Evolutionary conservation across 2,113 vertebrate genomes (phyloP).

Genomic region (Ceratotherium simum): DNA sequence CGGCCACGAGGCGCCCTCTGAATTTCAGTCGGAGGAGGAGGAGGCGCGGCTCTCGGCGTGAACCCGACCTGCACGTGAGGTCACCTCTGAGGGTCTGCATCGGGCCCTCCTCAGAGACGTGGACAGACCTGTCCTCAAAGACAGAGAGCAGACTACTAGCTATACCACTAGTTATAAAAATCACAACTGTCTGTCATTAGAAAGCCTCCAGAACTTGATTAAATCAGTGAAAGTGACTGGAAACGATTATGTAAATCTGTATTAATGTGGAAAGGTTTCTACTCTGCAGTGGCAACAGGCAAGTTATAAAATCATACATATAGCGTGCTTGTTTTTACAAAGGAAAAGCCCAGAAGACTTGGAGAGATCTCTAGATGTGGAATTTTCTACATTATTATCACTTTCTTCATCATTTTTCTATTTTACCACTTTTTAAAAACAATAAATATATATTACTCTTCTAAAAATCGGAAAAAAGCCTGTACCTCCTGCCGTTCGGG

Average conservation of each 20-base stretch:
- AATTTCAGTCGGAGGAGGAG: background rate
- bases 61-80: accelerated
- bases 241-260: background rate
- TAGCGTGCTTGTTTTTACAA: too few relatives aligned
- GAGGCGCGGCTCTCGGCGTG: accelerated
- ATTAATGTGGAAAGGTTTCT: background rate
- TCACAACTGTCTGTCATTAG: background rate
- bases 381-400: background rate
- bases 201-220: background rate
- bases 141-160: accelerated
- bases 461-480: background rate
- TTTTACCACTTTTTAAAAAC: background rate
- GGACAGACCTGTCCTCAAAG: background rate
- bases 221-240: background rate
- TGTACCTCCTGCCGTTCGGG: background rate
- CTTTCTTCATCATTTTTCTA: background rate
- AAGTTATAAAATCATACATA: background rate
- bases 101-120: background rate
- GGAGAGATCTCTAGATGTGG: background rate
- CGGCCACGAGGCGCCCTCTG: accelerated
- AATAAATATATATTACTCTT: background rate
- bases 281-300: background rate
- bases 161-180: background rate
- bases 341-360: background rate
- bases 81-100: background rate